Conservation (phyloP, 1,140 invertebrate species). For the Daktulosphaira vitifoliae region DNA sequence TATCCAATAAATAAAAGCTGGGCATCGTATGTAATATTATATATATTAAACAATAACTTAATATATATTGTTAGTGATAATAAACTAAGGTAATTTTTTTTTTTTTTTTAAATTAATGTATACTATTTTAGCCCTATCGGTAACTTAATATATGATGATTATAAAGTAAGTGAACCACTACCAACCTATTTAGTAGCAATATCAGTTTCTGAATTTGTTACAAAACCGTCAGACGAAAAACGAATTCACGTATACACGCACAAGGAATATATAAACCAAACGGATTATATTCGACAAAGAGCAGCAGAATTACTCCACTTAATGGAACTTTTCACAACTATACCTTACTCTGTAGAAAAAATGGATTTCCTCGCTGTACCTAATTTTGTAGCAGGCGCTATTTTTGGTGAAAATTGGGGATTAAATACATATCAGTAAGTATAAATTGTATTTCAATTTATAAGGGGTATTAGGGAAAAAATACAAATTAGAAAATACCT, state of each 20-base stretch:
- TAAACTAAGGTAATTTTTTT: constrained; percentile 22
- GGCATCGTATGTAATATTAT: too few relatives aligned
- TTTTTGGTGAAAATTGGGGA: constrained; percentile 82
- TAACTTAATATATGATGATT: too few relatives aligned
- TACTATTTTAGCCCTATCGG: too few relatives aligned
- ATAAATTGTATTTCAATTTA: too few relatives aligned
- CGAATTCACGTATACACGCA: constrained; percentile 58
- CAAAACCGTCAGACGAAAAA: constrained; percentile 44
- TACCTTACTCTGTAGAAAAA: constrained; percentile 42
- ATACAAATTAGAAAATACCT: too few relatives aligned
- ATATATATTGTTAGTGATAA: constrained; percentile 40
- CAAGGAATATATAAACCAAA: constrained; percentile 51
- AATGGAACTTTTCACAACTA: constrained; percentile 37
- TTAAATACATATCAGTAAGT: constrained; percentile 51
- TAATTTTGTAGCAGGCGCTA: constrained; percentile 70
- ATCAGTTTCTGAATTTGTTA: constrained; percentile 56
- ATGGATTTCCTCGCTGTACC: constrained; percentile 60
- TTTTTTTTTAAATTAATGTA: too few relatives aligned
- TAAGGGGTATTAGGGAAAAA: too few relatives aligned
- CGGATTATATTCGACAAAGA: constrained; percentile 43
- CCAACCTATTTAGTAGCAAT: constrained; percentile 68
- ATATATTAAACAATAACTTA: too few relatives aligned
- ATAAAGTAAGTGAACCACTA: constrained; percentile 48
- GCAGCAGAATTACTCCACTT: constrained; percentile 41
- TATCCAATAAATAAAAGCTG: background rate